Evolutionary conservation across 2,888 invertebrate genomes (phyloP), one percentile per base, ranked within the genome.

Genomic region (Caenorhabditis auriculariae): DNA sequence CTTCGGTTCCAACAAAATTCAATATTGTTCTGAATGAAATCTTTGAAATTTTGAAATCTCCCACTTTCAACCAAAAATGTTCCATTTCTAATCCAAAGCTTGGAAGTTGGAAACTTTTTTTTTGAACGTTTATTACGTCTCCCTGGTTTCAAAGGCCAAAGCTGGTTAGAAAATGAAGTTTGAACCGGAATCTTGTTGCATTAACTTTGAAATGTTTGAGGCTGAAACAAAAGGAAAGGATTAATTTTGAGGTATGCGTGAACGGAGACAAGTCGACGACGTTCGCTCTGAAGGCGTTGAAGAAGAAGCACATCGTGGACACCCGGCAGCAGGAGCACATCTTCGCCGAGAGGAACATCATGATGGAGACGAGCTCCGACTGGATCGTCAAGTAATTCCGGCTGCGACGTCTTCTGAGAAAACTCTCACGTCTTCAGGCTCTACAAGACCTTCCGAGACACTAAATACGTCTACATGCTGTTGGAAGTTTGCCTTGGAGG

Each of bases 401-500:
- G n/a, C n/a, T 32, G 9, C 9, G 9, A 32, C 15, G 24, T 28
- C 24, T 28, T n/a, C n/a, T n/a, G 23, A 26, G 23, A 24, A 7
- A 44, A 12, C 9, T 44, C 7, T 21, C 21, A 12, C 17, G 46
- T 49, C 65, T 83, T 65, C 82, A 91, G 92, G 81, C 84, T 95
- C 56, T 94, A 93, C 82, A 92, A 88, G 74, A 95, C 94, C 2
- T 94, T 89, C 83, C 89, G 90, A 78, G 93, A 95, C 83, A 87
- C 87, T 58, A 93, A 92, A 82, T 93, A 90, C 82, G 89, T 95
- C 1, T 95, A 94, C 82, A 92, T 94, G 85, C 84, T 95, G 45
- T 90, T 95, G 89, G 95, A 95, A 84, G 89, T 90, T 0, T 91
- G 93, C 77, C 86, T 95, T 50, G 94, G 94, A 1, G 94, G 94